Conservation (phyloP, 2,888 invertebrate species). For the Syrphus vitripennis region DNA sequence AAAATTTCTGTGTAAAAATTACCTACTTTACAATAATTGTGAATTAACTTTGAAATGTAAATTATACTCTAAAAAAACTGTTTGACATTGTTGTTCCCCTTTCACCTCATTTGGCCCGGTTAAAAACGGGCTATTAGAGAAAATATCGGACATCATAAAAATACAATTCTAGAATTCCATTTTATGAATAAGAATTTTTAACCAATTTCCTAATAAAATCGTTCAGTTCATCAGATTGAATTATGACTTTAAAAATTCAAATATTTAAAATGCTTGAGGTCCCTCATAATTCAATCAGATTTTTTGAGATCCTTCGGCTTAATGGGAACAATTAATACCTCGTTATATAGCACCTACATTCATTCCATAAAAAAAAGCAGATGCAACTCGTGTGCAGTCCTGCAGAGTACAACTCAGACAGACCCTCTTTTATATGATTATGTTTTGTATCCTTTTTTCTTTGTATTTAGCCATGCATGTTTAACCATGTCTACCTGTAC, state of each 20-base stretch:
- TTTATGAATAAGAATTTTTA: no score
- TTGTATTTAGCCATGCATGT: conserved; percentile 41
- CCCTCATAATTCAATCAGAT: conserved; percentile 21
- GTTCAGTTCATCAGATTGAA: no score
- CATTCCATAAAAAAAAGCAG: conserved; percentile 35
- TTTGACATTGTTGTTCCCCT: no score
- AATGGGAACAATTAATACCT: conserved; percentile 50
- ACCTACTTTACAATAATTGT: no score
- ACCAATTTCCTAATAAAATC: background rate
- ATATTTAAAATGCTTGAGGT: no score
- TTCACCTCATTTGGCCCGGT: no score
- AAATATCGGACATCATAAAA: no score
- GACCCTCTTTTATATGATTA: background rate
- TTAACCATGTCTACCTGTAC: conserved; percentile 49
- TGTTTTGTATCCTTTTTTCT: background rate
- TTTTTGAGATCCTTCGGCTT: background rate
- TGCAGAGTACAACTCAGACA: background rate
- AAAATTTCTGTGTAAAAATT: no score
- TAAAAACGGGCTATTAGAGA: no score
- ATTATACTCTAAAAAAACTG: no score
- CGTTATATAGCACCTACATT: conserved; percentile 38
- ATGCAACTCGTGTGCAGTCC: conserved; percentile 36
- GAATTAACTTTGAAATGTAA: no score
- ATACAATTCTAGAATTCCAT: no score
- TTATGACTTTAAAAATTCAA: background rate